Evolutionary conservation across 2,888 invertebrate species (phyloP), one percentile per base, ranked within the genome.

Genomic region (Sipunculus nudus): DNA sequence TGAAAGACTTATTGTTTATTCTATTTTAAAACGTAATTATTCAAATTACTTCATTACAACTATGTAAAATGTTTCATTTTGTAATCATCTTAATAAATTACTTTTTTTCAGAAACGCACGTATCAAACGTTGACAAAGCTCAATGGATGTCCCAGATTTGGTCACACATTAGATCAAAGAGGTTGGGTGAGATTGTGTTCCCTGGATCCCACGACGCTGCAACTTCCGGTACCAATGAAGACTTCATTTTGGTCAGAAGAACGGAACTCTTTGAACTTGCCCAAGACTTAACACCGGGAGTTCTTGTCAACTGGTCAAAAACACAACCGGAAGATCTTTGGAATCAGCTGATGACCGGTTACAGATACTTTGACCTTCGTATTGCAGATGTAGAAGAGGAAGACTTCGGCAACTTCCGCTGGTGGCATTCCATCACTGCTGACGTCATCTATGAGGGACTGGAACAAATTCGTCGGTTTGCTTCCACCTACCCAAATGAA

Each of bases 391-490:
- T 43, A 10, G 41, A 25, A 19, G 5, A 6, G 4, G 10, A 29
- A 5, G 32, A 57, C 19, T n/a, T n/a, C n/a, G 57, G 26, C 38
- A 47, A 43, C 6, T 58, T 58, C 53, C 16, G 35, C 21, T 58
- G 58, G 58, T 58, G 46, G 43, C 58, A 58, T 35, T 43, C 43
- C 3, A 6, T 50, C 4, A 6, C 57, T 10, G 57, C 40, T 3
- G 5, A 26, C n/a, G 31, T 28, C 5, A 53, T 53, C n/a, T n/a
- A 29, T 10, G 38, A 10, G 6, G 54, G 38, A 29, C 31, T 53
- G 28, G 4, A 43, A 4, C 35, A 53, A 23, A 28, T 53, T n/a
- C 10, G 5, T 5, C 8, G 45, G 6, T 53, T 53, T 32, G 54
- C 45, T 8, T 21, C 6, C 6, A 16, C 6, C 6, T 13, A 53